Percentiles rank a stretch among this genome's conserved stretches.
These are phyloP conservation scores for Clarias pachynema DNA, from an alignment of 2,797 vertebrate species.

Conservation along the genomic window DNA sequence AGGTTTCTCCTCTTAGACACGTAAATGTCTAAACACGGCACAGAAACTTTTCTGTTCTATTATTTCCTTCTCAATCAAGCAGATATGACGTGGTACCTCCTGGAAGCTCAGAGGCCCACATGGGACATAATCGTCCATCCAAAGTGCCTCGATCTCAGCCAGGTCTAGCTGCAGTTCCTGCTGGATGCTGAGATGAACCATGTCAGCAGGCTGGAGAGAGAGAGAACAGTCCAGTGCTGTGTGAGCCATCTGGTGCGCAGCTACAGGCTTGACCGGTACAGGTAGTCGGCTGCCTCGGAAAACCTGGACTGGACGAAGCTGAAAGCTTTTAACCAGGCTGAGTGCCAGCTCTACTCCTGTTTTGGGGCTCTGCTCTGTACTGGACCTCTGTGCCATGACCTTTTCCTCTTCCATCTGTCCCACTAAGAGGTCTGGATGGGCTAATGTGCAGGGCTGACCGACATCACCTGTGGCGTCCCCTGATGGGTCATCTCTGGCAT, in stretches of 20 bases:
- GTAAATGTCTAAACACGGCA: background rate
- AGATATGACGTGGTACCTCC: conserved; percentile 74
- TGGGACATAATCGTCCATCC: conserved; percentile 86
- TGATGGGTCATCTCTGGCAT: no score
- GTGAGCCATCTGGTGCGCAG: conserved; percentile 49
- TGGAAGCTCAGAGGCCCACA: conserved; percentile 82
- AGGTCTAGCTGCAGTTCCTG: conserved; percentile 77
- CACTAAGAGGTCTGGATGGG: conserved; percentile 34
- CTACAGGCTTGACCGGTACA: conserved; percentile 75
- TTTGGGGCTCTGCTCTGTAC: conserved; percentile 63
- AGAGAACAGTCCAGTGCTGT: conserved; percentile 63
- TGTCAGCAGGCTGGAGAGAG: conserved; percentile 65
- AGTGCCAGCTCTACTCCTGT: conserved; percentile 78
- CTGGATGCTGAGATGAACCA: conserved; percentile 64
- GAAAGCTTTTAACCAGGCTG: conserved; percentile 77
- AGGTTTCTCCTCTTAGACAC: conserved; percentile 22
- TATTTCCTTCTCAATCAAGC: background rate
- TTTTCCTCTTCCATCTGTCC: conserved; percentile 72
- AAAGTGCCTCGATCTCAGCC: conserved; percentile 84
- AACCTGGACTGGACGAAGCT: conserved; percentile 83
- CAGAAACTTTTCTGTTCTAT: background rate
- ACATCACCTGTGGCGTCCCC: conserved; percentile 69
- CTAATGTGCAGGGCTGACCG: conserved; percentile 47
- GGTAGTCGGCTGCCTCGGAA: conserved; percentile 85
- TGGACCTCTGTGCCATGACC: conserved; percentile 61